Evolutionary conservation across 2,888 invertebrate genomes (phyloP).

Genomic region (Hetaerina titia): DNA sequence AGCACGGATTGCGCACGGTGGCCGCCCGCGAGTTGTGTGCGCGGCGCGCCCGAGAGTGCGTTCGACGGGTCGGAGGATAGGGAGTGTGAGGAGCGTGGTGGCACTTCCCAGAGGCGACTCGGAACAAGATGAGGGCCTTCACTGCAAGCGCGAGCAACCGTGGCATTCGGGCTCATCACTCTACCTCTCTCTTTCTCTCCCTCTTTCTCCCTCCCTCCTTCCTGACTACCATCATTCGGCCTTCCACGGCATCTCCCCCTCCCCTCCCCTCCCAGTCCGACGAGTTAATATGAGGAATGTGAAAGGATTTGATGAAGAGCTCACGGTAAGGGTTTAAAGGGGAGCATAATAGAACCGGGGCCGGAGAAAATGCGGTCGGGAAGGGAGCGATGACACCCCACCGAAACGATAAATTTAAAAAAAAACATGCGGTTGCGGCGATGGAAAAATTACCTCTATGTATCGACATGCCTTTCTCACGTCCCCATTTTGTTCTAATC

Average conservation of each 20-base stretch:
- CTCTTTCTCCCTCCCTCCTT: not conserved
- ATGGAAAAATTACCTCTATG: too few species aligned
- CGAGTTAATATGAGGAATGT: constrained; percentile 16
- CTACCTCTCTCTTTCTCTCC: not conserved
- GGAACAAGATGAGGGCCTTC: not conserved
- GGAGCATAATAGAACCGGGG: not conserved
- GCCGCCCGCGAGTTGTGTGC: not conserved
- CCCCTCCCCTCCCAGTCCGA: not conserved
- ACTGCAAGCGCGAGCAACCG: constrained; percentile 11
- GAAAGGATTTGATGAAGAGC: constrained; percentile 9
- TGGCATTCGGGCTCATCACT: not conserved
- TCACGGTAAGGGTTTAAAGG: not conserved
- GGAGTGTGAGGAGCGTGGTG: not conserved
- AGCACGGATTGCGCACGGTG: not conserved
- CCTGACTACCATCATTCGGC: not conserved
- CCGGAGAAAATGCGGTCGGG: too few species aligned
- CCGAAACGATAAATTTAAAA: too few species aligned
- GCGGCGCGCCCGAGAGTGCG: not conserved
- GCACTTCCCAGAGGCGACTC: not conserved
- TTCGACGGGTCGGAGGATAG: not conserved
- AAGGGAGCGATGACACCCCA: too few species aligned
- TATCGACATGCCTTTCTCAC: too few species aligned
- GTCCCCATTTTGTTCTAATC: too few species aligned
- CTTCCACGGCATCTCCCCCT: not conserved
- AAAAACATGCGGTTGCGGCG: too few species aligned